A percentile compares a stretch with the other conserved stretches of the same genome.
phyloP scores from a whole-genome alignment of 2,797 vertebrate genomes.

The Aplochiton taeniatus region DNA sequence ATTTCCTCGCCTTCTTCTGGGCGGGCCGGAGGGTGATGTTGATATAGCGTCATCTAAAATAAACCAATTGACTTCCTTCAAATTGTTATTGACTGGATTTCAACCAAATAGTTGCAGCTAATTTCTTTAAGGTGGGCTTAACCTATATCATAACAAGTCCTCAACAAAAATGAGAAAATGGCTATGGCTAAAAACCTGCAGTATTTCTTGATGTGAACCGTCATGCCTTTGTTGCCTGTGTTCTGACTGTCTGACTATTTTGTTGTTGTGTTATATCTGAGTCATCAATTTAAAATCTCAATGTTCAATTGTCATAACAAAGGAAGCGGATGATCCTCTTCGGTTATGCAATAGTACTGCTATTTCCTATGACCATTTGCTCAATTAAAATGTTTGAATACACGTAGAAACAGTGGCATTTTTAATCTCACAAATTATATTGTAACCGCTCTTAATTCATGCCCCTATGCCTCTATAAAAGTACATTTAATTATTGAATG shows the following conservation, averaged over 20 bases:
- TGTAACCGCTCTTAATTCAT: too few species aligned
- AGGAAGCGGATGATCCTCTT: background rate
- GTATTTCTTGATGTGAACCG: too few species aligned
- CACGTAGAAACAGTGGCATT: too few species aligned
- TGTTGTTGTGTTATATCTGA: too few species aligned
- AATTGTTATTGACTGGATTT: constrained; percentile 48
- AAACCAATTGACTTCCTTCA: constrained; percentile 48
- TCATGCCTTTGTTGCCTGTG: too few species aligned
- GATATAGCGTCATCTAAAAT: constrained; percentile 32
- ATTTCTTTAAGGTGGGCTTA: constrained; percentile 49
- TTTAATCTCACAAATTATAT: too few species aligned
- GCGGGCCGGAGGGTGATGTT: constrained; percentile 44
- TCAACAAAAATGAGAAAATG: constrained; percentile 50
- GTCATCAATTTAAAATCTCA: too few species aligned
- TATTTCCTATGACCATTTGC: background rate
- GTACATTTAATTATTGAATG: too few species aligned
- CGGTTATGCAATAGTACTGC: background rate
- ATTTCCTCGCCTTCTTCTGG: constrained; percentile 67
- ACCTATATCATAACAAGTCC: constrained; percentile 74
- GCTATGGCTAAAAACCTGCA: too few species aligned
- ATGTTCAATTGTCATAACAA: background rate
- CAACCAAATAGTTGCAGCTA: constrained; percentile 46
- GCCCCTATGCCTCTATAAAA: too few species aligned
- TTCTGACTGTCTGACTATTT: too few species aligned
- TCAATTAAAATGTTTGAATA: too few species aligned